Evolutionary conservation across 2,888 invertebrate species (phyloP), one percentile per base, ranked within the genome.

Genomic region (Linnaemya tessellans): DNA sequence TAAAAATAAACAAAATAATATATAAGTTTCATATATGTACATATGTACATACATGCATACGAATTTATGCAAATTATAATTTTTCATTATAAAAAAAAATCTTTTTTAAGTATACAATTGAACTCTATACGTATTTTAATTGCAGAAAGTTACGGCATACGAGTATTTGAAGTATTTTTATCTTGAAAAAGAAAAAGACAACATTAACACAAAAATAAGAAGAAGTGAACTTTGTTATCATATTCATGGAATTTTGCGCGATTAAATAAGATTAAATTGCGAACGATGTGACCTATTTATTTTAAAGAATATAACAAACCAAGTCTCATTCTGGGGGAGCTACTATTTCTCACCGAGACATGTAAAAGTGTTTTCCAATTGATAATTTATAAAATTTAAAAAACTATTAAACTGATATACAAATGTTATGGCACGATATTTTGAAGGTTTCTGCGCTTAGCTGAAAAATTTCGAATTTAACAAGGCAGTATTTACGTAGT

Each of bases 191-290:
- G 30, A n/a, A 25, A 65, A 38, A 9, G 30, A 30, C 10, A 65
- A 46, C 11, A 30, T 38, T 51, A 20, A n/a, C n/a, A n/a, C n/a
- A n/a, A 9, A 51, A 20, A 1, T 68, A 10, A 54, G 38, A 51
- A 54, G 41, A 70, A 56, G 41, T 56, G 56, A 70, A 70, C 70
- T 51, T 41, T n/a, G 38, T 56, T 70, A 70, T 54, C 56, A 11
- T 56, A 56, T n/a, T 56, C 41, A 22, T 41, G 41, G 41, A 54
- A 70, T 70, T 70, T 56, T 41, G 70, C 54, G 41, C 54, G 54
- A 70, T 67, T 49, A 67, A 67, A 67, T 20, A 56, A 70, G 54
- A 70, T 67, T 49, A 67, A 67, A 67, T 20, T 67, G 22, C 2
- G 9, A 49, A 49, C 10, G 18, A 49, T 2, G 20, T 54, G 7